A percentile compares a stretch with the other conserved stretches of the same genome.
These are phyloP conservation scores for Epinotia demarniana DNA, from an alignment of 2,888 invertebrate genomes.

Conservation along the genomic window DNA sequence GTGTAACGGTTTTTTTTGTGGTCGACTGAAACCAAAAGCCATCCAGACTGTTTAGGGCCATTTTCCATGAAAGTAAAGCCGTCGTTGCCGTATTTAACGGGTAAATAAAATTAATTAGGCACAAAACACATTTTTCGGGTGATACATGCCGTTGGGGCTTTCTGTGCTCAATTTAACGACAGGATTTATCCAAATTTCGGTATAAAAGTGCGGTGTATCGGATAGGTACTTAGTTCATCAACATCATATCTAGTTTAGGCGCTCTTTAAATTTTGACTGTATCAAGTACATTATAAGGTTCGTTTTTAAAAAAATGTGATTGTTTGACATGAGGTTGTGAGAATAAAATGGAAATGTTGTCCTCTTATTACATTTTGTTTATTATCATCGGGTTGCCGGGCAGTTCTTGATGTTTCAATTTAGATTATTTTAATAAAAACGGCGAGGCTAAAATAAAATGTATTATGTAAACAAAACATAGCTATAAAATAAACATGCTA, in stretches of 20 bases:
- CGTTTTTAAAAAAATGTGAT: not conserved
- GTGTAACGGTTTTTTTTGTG: conserved; percentile 15
- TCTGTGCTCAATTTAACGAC: conserved; percentile 26
- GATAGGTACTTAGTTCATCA: not conserved
- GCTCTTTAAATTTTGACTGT: not conserved
- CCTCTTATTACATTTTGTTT: conserved; percentile 21
- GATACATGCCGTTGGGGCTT: conserved; percentile 36
- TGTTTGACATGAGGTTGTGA: not conserved
- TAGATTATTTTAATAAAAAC: not conserved
- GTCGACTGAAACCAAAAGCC: conserved; percentile 14
- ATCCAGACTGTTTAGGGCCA: conserved; percentile 18
- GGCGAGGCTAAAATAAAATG: not conserved
- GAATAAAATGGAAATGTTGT: not conserved
- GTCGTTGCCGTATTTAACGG: conserved; percentile 31
- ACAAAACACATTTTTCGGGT: conserved; percentile 40
- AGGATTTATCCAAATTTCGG: conserved; percentile 28
- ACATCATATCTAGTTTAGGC: not conserved
- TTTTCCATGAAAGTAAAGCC: conserved; percentile 37
- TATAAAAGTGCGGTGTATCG: conserved; percentile 21
- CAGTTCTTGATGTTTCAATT: not conserved
- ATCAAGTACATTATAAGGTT: not conserved
- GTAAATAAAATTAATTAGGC: conserved; percentile 41
- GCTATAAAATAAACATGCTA: too few species aligned
- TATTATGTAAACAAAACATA: not conserved
- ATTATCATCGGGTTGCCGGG: conserved; percentile 6